Evolutionary conservation across 2,113 vertebrate genomes (phyloP).

Genomic region (Hirundichthys speculiger): DNA sequence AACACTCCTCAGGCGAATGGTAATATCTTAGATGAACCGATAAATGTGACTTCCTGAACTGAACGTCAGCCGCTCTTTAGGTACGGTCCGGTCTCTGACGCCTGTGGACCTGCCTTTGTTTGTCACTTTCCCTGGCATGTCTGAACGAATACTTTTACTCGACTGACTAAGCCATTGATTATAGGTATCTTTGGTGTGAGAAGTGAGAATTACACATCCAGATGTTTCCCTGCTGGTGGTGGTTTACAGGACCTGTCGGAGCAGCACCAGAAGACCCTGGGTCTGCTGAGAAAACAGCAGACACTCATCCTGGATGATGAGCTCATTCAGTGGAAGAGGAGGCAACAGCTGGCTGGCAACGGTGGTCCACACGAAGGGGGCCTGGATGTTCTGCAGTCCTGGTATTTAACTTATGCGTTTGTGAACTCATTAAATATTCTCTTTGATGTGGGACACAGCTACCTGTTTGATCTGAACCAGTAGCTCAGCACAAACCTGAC

Average conservation of each 20-base stretch:
- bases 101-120: too few relatives aligned
- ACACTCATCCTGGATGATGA: slow-evolving; percentile 91
- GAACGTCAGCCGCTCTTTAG: too few relatives aligned
- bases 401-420: slow-evolving; percentile 63
- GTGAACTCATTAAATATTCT: background rate
- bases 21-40: too few relatives aligned
- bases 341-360: slow-evolving; percentile 91
- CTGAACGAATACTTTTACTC: too few relatives aligned
- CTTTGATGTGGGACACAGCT: background rate
- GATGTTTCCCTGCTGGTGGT: slow-evolving; percentile 8
- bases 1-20: too few relatives aligned
- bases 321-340: slow-evolving; percentile 92
- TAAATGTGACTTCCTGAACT: too few relatives aligned
- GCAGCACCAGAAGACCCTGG: slow-evolving; percentile 91
- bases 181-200: too few relatives aligned
- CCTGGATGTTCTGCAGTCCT: slow-evolving; percentile 89
- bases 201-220: background rate
- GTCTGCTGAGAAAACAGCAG: slow-evolving; percentile 90
- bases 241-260: slow-evolving; percentile 84
- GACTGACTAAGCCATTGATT: too few relatives aligned
- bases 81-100: too few relatives aligned
- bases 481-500: too few relatives aligned
- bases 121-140: too few relatives aligned
- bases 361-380: slow-evolving; percentile 89
- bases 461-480: too few relatives aligned